Percentiles rank a stretch among this genome's conserved stretches.
phyloP scores from a whole-genome alignment of 1,140 invertebrate species.

The Drosophila neocordata region DNA sequence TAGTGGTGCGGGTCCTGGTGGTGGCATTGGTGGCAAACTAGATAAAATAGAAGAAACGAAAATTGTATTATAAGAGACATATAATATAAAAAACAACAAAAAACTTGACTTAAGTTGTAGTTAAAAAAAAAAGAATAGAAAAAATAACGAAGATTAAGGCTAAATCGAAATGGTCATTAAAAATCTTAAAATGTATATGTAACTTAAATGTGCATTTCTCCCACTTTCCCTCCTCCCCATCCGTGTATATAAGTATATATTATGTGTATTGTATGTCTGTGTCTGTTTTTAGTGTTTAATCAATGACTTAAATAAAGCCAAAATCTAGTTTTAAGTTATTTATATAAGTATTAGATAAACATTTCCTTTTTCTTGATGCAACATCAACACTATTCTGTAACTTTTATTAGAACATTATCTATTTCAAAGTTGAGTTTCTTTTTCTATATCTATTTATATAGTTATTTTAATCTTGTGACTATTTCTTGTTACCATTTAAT shows the following conservation, averaged over 20 bases:
- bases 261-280: slow-evolving; percentile 18
- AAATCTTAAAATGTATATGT: slow-evolving; percentile 14
- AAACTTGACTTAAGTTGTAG: slow-evolving; percentile 70
- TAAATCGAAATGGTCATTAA: slow-evolving; percentile 1
- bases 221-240: too few relatives aligned
- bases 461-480: too few relatives aligned
- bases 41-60: slow-evolving; percentile 43
- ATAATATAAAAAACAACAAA: background rate
- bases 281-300: slow-evolving; percentile 31
- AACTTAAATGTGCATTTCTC: slow-evolving; percentile 12
- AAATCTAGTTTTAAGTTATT: slow-evolving; percentile 22
- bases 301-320: slow-evolving; percentile 9
- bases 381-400: background rate
- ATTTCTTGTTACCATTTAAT: too few relatives aligned
- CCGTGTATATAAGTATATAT: background rate
- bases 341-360: background rate
- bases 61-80: slow-evolving; percentile 75
- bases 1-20: slow-evolving; percentile 69
- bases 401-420: background rate
- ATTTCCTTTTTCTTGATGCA: background rate
- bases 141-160: slow-evolving; percentile 48
- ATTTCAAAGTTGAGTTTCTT: background rate
- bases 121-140: slow-evolving; percentile 70
- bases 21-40: slow-evolving; percentile 29
- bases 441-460: background rate